These are phyloP conservation scores for Tribolium castaneum DNA, from an alignment of 1,140 invertebrate species.

Conservation along the genomic window DNA sequence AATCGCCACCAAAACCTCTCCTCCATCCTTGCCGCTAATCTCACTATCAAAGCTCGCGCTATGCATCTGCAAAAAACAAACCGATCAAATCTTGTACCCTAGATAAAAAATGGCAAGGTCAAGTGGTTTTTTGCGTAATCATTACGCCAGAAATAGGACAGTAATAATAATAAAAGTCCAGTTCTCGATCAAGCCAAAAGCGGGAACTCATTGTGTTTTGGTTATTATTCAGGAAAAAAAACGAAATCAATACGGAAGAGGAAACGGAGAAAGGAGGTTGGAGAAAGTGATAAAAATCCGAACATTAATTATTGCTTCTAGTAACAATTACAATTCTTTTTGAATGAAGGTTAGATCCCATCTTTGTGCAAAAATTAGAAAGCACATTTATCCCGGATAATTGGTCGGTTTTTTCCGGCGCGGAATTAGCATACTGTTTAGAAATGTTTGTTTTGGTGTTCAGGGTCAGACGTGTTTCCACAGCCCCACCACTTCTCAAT, in stretches of 20 bases:
- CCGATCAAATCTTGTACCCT: neutral
- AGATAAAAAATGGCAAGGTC: slow-evolving; percentile 1
- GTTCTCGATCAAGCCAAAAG: neutral
- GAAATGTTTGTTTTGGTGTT: neutral
- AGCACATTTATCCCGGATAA: neutral
- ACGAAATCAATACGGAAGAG: slow-evolving; percentile 29
- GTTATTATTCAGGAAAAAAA: neutral
- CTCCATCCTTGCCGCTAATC: slow-evolving; percentile 59
- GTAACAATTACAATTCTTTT: slow-evolving; percentile 15
- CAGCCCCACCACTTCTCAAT: neutral
- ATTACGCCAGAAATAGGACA: slow-evolving; percentile 7
- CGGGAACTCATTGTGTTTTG: neutral
- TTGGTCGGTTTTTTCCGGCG: neutral
- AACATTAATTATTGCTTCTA: slow-evolving; percentile 3
- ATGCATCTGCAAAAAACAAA: slow-evolving; percentile 59
- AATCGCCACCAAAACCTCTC: slow-evolving; percentile 71
- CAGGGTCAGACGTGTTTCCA: neutral
- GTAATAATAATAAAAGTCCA: neutral
- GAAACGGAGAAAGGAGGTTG: slow-evolving; percentile 37
- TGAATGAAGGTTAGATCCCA: neutral
- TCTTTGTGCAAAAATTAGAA: neutral
- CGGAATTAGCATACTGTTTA: slow-evolving; percentile 1
- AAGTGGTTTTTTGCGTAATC: slow-evolving; percentile 15
- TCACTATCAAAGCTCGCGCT: slow-evolving; percentile 57
- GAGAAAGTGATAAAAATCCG: slow-evolving; percentile 37